phyloP scores from a whole-genome alignment of 2,113 vertebrate genomes.

The Callithrix jacchus region DNA sequence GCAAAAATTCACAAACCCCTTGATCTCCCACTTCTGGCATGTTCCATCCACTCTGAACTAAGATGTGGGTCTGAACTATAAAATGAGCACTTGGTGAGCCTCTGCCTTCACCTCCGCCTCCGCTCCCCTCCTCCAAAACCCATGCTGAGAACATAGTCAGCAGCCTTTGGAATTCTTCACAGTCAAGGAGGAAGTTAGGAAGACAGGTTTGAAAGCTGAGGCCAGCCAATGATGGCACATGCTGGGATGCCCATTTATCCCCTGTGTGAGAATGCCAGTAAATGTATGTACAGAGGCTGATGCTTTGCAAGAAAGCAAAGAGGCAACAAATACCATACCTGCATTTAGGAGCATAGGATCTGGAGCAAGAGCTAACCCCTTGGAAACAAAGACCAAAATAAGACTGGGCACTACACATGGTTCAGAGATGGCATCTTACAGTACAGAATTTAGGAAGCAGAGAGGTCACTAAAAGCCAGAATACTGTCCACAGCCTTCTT shows the following conservation, averaged over 20 bases:
- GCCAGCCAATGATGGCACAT: neutral
- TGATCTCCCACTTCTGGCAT: slow-evolving; percentile 10
- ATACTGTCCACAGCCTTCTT: neutral
- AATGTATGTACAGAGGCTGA: neutral
- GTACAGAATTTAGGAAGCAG: neutral
- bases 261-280: neutral
- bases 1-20: slow-evolving; percentile 27
- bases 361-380: neutral
- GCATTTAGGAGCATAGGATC: neutral
- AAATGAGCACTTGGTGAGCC: neutral
- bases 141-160: neutral
- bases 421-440: neutral
- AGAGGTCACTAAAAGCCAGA: neutral
- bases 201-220: neutral
- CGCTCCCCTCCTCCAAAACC: neutral
- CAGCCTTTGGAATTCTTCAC: neutral
- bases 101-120: too few relatives aligned
- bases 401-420: neutral
- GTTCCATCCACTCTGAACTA: neutral
- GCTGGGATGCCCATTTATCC: neutral
- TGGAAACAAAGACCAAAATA: slow-evolving; percentile 8
- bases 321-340: neutral
- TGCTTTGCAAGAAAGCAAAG: slow-evolving; percentile 20
- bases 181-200: neutral
- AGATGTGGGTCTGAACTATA: slow-evolving; percentile 29